A percentile compares a stretch with the other conserved stretches of the same genome.
phyloP scores from a whole-genome alignment of 2,888 invertebrate species.

The Embidobia sp. region DNA sequence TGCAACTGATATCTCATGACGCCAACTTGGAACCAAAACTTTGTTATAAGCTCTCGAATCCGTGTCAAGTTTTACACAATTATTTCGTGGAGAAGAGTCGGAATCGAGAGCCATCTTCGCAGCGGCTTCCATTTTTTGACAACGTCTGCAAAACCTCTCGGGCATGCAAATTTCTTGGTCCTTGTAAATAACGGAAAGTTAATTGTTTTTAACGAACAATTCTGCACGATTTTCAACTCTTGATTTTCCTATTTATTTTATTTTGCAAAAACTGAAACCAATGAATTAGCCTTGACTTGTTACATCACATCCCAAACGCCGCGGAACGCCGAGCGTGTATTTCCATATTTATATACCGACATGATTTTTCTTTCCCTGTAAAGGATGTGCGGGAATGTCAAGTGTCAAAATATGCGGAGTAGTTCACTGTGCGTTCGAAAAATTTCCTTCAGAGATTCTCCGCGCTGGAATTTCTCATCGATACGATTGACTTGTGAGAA shows the following conservation, averaged over 20 bases:
- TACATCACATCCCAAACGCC: too few species aligned
- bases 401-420: conserved; percentile 48
- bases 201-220: too few species aligned
- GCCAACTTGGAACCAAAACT: conserved; percentile 34
- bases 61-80: conserved; percentile 55
- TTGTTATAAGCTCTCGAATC: conserved; percentile 43
- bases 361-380: conserved; percentile 20
- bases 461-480: conserved; percentile 36
- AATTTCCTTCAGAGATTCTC: conserved; percentile 42
- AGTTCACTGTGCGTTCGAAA: conserved; percentile 32
- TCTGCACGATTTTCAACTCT: too few species aligned
- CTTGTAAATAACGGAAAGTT: too few species aligned
- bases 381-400: conserved; percentile 36
- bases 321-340: conserved; percentile 1
- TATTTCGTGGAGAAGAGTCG: conserved; percentile 26
- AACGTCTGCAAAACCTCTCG: too few species aligned
- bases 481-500: conserved; percentile 50
- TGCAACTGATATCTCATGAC: conserved; percentile 45
- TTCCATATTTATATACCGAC: conserved; percentile 28
- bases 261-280: too few species aligned
- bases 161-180: too few species aligned
- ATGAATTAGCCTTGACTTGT: too few species aligned
- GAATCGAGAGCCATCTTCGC: too few species aligned
- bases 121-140: too few species aligned
- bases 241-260: too few species aligned